Conservation (phyloP, 2,797 vertebrate species). For the Chelonia mydas region DNA sequence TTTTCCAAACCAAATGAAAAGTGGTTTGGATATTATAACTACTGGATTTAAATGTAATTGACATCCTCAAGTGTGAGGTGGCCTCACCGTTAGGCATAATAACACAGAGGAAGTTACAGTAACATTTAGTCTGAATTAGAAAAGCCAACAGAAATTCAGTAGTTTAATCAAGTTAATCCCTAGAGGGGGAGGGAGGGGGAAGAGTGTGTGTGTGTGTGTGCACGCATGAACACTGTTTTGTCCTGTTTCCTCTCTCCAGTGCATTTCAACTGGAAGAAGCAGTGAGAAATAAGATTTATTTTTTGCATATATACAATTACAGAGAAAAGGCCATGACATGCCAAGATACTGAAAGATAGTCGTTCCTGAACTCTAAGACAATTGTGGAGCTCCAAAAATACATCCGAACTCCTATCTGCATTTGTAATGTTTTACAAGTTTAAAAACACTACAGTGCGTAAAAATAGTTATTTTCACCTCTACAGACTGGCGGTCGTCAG, state of each 20-base stretch:
- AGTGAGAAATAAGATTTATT: conserved; percentile 34
- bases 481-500: conserved; percentile 35
- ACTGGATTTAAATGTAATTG: not conserved
- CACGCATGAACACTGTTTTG: not conserved
- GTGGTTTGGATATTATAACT: conserved; percentile 20
- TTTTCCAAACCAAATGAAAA: not conserved
- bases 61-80: not conserved
- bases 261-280: conserved; percentile 49
- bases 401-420: conserved; percentile 61
- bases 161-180: not conserved
- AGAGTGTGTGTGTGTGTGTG: not conserved
- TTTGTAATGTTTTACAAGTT: conserved; percentile 69
- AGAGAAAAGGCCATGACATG: conserved; percentile 42
- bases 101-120: not conserved
- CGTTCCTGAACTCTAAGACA: conserved; percentile 38
- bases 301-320: conserved; percentile 50
- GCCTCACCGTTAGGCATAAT: not conserved
- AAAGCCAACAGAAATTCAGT: not conserved
- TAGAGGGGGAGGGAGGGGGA: not conserved
- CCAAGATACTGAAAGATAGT: conserved; percentile 62
- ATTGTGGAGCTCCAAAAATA: conserved; percentile 71
- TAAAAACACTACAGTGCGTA: conserved; percentile 71
- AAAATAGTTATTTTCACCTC: conserved; percentile 62
- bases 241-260: not conserved
- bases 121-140: conserved; percentile 6